These are phyloP conservation scores for Bibio marci DNA, from an alignment of 2,888 invertebrate genomes.

Conservation along the genomic window DNA sequence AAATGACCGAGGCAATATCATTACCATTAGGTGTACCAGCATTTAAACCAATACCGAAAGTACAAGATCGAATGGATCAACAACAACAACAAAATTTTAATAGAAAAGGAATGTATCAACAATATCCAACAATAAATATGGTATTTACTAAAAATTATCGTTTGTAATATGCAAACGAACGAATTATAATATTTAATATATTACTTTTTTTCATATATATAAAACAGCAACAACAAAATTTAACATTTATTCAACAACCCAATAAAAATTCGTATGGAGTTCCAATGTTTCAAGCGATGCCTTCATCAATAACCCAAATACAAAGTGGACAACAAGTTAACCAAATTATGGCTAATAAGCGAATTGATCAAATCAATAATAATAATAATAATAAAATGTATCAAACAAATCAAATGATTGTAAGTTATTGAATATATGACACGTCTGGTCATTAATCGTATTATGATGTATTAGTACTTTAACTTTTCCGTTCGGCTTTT, in stretches of 20 bases:
- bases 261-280: constrained; percentile 17
- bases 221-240: constrained; percentile 5
- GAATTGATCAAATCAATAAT: constrained; percentile 15
- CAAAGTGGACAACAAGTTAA: too few relatives aligned
- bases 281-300: constrained; percentile 35
- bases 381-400: constrained; percentile 17
- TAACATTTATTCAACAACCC: constrained; percentile 4
- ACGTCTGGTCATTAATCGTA: too few relatives aligned
- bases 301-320: constrained; percentile 38
- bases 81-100: constrained; percentile 12
- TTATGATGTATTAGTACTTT: too few relatives aligned
- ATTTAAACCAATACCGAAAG: constrained; percentile 53
- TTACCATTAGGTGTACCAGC: constrained; percentile 50
- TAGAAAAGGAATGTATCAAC: constrained; percentile 33
- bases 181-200: too few relatives aligned
- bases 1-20: constrained; percentile 35
- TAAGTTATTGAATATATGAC: too few relatives aligned
- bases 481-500: too few relatives aligned
- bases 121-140: constrained; percentile 23
- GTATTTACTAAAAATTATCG: too few relatives aligned
- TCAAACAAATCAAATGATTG: constrained; percentile 14
- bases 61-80: constrained; percentile 17
- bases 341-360: constrained; percentile 1
- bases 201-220: too few relatives aligned
- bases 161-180: too few relatives aligned